Base-by-base conservation (phyloP, 92 coral and sea anemone genomes). In the Chrysogorgia sp. region DNA sequence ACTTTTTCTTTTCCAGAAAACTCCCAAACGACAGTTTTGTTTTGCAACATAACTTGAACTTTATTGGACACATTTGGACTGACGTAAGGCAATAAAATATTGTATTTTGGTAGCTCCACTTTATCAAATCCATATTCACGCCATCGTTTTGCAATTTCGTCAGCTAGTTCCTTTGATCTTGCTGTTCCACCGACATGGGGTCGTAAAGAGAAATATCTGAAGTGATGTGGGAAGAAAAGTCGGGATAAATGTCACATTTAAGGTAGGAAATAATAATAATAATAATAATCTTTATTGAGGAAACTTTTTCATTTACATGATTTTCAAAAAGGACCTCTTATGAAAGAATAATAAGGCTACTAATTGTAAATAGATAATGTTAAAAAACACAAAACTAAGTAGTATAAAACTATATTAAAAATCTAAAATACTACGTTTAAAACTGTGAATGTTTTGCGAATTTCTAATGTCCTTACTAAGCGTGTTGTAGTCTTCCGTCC, bases 151-250 rank as follows among this genome's bases (percentile, higher is more conserved):
- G 67, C 90, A 29, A 93, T 83, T 45, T 88, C 92, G 1, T 88
- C 77, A 0, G 96, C 97, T 41, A 93, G 82, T n/a, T 79, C 82
- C 59, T 81, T 83, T 35, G 89, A 87, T 29, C 91, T 67, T 3
- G 70, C 34, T 45, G 97, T 86, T 30, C 97, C 97, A 20, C 92
- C 93, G 71, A 86, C 83, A 43, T 93, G 97, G 2, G 97, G 97
- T 25, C 82, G 50, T 63, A 50, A 55, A 1, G 93, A 84, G 74
- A 88, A 93, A 76, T 59, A 84, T 71, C 97, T 93, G 17, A 23
- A 57, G 30, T 14, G 31, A 6, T 7, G 7, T 3, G 34, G 22
- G 28, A 57, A n/a, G n/a, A n/a, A n/a, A n/a, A n/a, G n/a, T 23
- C 31, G 10, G 31, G 3, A 57, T 1, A 22, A 2, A 29, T 57